A percentile compares a stretch with the other conserved stretches of the same genome.
phyloP scores from a whole-genome alignment of 2,113 vertebrate genomes.

The Trichechus manatus region DNA sequence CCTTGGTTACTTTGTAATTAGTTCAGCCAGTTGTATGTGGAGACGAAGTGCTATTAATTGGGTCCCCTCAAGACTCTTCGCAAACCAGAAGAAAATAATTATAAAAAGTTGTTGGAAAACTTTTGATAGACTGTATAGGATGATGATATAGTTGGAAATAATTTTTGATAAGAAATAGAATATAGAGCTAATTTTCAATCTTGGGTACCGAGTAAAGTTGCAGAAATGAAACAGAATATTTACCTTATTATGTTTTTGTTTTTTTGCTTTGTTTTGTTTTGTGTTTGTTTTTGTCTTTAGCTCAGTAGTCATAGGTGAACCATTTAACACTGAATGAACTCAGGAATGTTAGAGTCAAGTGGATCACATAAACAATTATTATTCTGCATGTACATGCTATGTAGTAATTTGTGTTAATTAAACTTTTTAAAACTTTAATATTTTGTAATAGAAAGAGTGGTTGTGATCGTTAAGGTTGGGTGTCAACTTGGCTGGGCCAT shows the following conservation, averaged over 20 bases:
- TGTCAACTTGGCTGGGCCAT: too few species aligned
- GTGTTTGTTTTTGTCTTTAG: neutral
- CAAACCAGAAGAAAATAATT: neutral
- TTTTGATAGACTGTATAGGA: neutral
- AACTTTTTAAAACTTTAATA: neutral
- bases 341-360: neutral
- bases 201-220: neutral
- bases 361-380: neutral
- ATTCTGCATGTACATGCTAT: neutral
- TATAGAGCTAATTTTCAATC: neutral
- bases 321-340: neutral
- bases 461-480: too few species aligned
- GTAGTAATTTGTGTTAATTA: neutral
- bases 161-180: neutral
- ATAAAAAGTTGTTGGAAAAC: neutral
- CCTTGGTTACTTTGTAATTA: neutral
- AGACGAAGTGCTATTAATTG: neutral
- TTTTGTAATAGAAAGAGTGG: neutral
- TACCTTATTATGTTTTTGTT: neutral
- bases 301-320: neutral
- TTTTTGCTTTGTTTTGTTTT: neutral
- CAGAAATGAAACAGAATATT: neutral
- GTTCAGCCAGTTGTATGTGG: neutral
- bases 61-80: fast-evolving
- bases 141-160: neutral